Percentiles rank a stretch among this genome's conserved stretches.
These are phyloP conservation scores for Cheilosia vernalis DNA, from an alignment of 2,888 invertebrate species.

Conservation along the genomic window DNA sequence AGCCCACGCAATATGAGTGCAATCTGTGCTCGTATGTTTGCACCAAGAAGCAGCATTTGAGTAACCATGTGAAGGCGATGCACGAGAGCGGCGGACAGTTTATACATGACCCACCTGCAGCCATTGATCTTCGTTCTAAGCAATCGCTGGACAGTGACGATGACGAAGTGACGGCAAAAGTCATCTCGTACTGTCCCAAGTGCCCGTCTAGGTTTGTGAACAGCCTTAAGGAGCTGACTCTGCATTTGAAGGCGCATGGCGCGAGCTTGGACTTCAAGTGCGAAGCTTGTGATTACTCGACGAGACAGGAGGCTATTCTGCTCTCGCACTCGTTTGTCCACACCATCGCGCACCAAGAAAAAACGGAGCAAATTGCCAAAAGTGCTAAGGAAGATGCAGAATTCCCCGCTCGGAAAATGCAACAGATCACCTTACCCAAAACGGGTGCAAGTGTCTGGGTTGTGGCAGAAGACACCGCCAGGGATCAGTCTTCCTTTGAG, in stretches of 20 bases:
- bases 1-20: constrained; percentile 87
- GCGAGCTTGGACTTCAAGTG: constrained; percentile 85
- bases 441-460: constrained; percentile 81
- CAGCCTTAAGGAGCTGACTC: constrained; percentile 88
- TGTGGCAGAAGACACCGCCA: constrained; percentile 81
- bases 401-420: constrained; percentile 87
- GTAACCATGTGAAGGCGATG: constrained; percentile 90
- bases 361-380: constrained; percentile 88
- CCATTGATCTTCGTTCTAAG: constrained; percentile 76
- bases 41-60: constrained; percentile 90
- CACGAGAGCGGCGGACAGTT: constrained; percentile 78
- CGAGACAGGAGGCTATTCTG: constrained; percentile 88
- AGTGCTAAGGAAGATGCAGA: constrained; percentile 87
- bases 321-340: constrained; percentile 89
- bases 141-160: constrained; percentile 59
- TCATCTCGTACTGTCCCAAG: constrained; percentile 89
- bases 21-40: constrained; percentile 92
- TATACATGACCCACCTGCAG: constrained; percentile 30
- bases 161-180: constrained; percentile 78
- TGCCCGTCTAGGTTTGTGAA: constrained; percentile 92
- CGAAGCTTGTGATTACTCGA: constrained; percentile 90
- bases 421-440: constrained; percentile 81
- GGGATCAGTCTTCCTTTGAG: constrained; percentile 78
- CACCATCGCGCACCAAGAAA: constrained; percentile 90
- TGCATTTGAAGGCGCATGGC: constrained; percentile 86